Conservation (phyloP, 2,888 invertebrate genomes). For the Erebia aethiops region DNA sequence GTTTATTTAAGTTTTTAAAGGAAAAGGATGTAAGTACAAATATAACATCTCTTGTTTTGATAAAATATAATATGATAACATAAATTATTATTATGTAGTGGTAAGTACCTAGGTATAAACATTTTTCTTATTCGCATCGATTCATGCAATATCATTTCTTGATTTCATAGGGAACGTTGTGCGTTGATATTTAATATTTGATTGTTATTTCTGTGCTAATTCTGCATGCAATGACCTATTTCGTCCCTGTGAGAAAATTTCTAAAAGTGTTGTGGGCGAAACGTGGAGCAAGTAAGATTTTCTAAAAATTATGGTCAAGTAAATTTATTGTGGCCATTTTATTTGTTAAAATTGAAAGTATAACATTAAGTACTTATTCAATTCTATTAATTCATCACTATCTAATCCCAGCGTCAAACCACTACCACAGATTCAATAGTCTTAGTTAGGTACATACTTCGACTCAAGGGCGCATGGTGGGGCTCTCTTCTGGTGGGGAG, state of each 20-base stretch:
- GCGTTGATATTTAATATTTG: not conserved
- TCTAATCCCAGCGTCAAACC: no score
- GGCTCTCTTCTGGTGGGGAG: no score
- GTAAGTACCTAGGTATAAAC: no score
- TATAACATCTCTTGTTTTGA: constrained; percentile 7
- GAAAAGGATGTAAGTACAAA: not conserved
- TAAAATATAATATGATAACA: not conserved
- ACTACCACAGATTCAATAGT: no score
- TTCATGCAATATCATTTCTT: not conserved
- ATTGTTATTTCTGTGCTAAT: not conserved
- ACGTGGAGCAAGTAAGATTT: constrained; percentile 16
- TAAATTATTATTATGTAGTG: not conserved
- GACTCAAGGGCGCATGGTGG: no score
- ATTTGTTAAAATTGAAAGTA: no score
- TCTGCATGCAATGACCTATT: constrained; percentile 12
- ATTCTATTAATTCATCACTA: no score
- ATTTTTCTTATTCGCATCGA: not conserved
- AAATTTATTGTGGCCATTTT: no score
- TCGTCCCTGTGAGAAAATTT: constrained; percentile 11
- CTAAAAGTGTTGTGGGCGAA: constrained; percentile 4
- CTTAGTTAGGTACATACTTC: no score
- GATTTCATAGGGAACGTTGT: not conserved
- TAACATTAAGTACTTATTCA: no score
- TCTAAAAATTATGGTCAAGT: no score
- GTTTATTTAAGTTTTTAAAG: not conserved